Base-by-base conservation (phyloP, 2,113 vertebrate genomes). In the Harpagus bidentatus region DNA sequence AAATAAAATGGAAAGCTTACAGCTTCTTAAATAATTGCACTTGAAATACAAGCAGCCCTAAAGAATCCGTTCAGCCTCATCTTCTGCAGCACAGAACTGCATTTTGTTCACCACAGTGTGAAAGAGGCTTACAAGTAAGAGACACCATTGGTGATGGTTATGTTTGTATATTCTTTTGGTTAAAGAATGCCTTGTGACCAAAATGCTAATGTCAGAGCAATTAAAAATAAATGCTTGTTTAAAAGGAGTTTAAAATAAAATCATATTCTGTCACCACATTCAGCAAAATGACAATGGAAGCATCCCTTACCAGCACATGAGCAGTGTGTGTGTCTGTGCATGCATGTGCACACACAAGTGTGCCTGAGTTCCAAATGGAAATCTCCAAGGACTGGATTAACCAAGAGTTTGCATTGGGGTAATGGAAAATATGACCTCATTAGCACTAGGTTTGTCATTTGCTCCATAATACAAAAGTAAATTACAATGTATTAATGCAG, bases 341-440 rank as follows among this genome's bases (percentile, higher is more conserved):
- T 11, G 5, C 20, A 5, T 9, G 66, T 74, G 43, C 71, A 16
- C 82, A 59, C 62, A 67, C 58, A 4, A 74, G 18, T 36, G 71
- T 63, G 42, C 71, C 77, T 13, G 10, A 66, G 47, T 89, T 95
- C 88, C 59, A 58, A 52, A 3, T 53, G 52, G 69, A 83, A 97
- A 86, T 96, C 95, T 97, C 95, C 40, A 28, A 96, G 95, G 96
- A 91, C 76, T 92, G 91, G 89, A 93, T 97, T 91, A 88, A 84
- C 84, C 88, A 96, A 96, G 93, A 95, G 94, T 97, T 98, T 98
- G 97, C 88, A 88, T 73, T 96, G 97, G 97, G 45, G 96, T 97
- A 97, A 98, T 98, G 97, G 98, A 98, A 98, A 98, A 98, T 98
- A 97, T 97, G 95, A 97, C 97, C 98, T 98, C 98, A 98, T 98